A percentile compares a stretch with the other conserved stretches of the same genome.
Evolutionary conservation across 2,113 vertebrate genomes (phyloP).

Genomic region (Pelusios castaneus): DNA sequence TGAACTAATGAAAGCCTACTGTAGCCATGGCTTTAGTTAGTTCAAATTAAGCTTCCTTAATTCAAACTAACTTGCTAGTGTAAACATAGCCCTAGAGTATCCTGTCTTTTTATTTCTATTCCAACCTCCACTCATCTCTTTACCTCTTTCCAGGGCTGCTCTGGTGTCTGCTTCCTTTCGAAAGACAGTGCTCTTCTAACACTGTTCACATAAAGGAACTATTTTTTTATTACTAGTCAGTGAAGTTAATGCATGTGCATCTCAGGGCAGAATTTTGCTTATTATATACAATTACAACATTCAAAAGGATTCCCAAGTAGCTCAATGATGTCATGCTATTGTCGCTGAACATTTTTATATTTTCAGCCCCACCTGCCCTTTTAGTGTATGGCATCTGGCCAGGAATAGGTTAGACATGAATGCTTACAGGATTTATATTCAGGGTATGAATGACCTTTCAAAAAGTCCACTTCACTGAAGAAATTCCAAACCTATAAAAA

Average conservation of each 20-base stretch:
- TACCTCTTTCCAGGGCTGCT: accelerated
- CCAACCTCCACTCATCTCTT: background rate
- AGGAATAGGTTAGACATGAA: background rate
- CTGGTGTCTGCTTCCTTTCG: background rate
- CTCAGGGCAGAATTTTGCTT: background rate
- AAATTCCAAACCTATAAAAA: background rate
- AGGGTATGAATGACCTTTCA: background rate
- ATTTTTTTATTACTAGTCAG: background rate
- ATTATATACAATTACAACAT: background rate
- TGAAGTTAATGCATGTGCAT: accelerated
- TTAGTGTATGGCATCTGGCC: background rate
- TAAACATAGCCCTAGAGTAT: too few relatives aligned
- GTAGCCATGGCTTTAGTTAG: too few relatives aligned
- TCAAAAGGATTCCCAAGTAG: background rate
- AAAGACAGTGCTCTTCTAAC: background rate
- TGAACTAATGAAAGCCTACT: too few relatives aligned
- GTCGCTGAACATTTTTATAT: background rate
- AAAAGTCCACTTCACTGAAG: background rate
- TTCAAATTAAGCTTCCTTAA: too few relatives aligned
- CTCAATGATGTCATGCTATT: background rate
- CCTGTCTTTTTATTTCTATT: background rate
- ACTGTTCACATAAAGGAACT: background rate
- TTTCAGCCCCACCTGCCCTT: background rate
- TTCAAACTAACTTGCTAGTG: too few relatives aligned
- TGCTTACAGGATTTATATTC: background rate